Evolutionary conservation across 2,888 invertebrate species (phyloP).

Genomic region (Pheosia gnoma): DNA sequence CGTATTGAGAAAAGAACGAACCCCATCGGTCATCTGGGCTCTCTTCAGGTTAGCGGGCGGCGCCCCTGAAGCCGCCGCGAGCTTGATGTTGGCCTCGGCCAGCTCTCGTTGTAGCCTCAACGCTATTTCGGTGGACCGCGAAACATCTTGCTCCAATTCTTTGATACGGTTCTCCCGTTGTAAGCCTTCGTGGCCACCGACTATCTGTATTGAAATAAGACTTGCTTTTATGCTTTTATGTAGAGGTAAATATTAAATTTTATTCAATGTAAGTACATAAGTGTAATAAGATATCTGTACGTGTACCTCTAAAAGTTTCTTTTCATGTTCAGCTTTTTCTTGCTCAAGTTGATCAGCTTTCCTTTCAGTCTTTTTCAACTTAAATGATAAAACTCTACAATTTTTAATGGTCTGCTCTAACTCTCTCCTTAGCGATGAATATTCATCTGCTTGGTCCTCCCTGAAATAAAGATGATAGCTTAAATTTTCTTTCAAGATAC

Average conservation of each 20-base stretch:
- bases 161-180: constrained; percentile 88
- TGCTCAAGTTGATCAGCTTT: constrained; percentile 93
- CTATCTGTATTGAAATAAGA: constrained; percentile 57
- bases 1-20: constrained; percentile 48
- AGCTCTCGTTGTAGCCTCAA: constrained; percentile 88
- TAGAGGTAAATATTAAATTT: too few relatives aligned
- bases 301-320: constrained; percentile 84
- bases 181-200: constrained; percentile 84
- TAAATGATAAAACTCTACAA: constrained; percentile 98
- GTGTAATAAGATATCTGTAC: not conserved
- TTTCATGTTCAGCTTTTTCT: constrained; percentile 91
- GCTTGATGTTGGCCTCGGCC: constrained; percentile 86
- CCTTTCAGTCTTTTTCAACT: constrained; percentile 97
- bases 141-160: constrained; percentile 93
- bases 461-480: constrained; percentile 68
- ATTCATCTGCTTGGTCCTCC: constrained; percentile 98
- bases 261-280: too few relatives aligned
- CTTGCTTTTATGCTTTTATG: too few relatives aligned
- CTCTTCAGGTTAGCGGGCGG: constrained; percentile 79
- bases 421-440: constrained; percentile 96
- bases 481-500: not conserved
- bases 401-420: constrained; percentile 98
- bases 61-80: constrained; percentile 69
- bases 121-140: constrained; percentile 90
- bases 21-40: constrained; percentile 85